phyloP scores from a whole-genome alignment of 2,113 vertebrate species.

The Hystrix brachyura region DNA sequence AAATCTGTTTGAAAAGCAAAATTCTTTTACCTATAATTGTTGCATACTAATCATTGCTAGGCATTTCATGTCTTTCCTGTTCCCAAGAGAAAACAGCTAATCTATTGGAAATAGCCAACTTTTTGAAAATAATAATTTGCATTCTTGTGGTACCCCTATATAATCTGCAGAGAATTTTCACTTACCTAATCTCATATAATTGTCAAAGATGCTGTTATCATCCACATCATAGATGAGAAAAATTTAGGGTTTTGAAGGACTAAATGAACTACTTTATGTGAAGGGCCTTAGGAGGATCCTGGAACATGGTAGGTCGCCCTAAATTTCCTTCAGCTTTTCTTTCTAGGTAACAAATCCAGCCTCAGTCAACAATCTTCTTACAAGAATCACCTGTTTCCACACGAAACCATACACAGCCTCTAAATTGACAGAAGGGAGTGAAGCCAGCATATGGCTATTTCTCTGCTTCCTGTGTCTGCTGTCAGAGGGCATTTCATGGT shows the following conservation, averaged over 20 bases:
- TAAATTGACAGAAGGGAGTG: neutral
- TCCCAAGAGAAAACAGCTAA: conserved; percentile 35
- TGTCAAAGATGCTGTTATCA: neutral
- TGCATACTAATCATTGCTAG: neutral
- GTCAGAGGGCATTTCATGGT: neutral
- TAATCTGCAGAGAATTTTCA: neutral
- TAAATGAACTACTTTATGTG: conserved; percentile 25
- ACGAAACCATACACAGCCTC: neutral
- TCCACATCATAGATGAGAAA: neutral
- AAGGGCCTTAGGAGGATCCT: neutral
- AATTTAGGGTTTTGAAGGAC: neutral
- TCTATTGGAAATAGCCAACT: neutral
- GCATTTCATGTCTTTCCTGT: neutral
- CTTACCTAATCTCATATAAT: neutral
- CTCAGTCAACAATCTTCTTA: neutral
- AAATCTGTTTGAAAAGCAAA: neutral
- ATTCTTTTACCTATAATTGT: neutral
- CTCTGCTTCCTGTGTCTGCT: neutral
- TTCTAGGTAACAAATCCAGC: neutral
- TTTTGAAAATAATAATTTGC: conserved; percentile 44
- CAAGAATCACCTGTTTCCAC: neutral
- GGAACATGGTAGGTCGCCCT: neutral
- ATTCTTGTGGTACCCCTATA: neutral
- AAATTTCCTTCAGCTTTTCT: neutral
- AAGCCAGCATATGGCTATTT: neutral